Evolutionary conservation across 2,888 invertebrate species (phyloP).

Genomic region (Cordylochernes scorpioides): DNA sequence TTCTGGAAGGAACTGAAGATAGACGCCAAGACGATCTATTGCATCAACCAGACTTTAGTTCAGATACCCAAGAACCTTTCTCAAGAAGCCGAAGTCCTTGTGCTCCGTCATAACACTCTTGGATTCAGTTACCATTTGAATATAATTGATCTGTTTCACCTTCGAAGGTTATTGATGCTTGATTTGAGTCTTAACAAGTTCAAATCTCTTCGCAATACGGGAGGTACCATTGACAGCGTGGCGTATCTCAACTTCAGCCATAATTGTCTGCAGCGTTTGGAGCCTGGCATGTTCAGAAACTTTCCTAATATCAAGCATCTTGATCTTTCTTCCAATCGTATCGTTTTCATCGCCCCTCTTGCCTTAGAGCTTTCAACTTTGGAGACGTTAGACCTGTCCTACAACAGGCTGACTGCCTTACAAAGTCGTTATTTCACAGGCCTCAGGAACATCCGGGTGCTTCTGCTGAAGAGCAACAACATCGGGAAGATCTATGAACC

Average conservation of each 20-base stretch:
- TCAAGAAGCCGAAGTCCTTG: slow-evolving; percentile 1
- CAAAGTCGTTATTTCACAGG: slow-evolving; percentile 12
- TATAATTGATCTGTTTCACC: slow-evolving; percentile 1
- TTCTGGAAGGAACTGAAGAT: slow-evolving; percentile 1
- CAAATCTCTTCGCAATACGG: not conserved
- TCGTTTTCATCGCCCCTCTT: slow-evolving; percentile 13
- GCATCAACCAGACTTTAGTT: slow-evolving; percentile 1
- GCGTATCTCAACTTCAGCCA: slow-evolving; percentile 12
- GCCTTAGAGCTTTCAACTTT: slow-evolving; percentile 13
- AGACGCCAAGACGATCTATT: slow-evolving; percentile 2
- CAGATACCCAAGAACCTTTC: slow-evolving; percentile 3
- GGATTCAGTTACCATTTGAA: slow-evolving; percentile 1
- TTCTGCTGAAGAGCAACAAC: slow-evolving; percentile 13
- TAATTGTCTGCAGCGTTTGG: slow-evolving; percentile 13
- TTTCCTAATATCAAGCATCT: slow-evolving; percentile 12
- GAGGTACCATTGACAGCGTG: slow-evolving; percentile 4
- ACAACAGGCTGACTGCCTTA: slow-evolving; percentile 11
- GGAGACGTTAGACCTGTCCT: slow-evolving; percentile 11
- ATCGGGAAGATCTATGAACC: slow-evolving; percentile 1
- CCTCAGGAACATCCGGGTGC: slow-evolving; percentile 9
- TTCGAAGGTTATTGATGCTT: slow-evolving; percentile 1
- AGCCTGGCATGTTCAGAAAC: slow-evolving; percentile 12
- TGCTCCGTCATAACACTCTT: slow-evolving; percentile 1
- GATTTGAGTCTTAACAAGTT: slow-evolving; percentile 3
- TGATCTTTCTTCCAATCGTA: slow-evolving; percentile 14